Conservation (phyloP, 1,140 invertebrate genomes). For the Cyclargus thomasi region DNA sequence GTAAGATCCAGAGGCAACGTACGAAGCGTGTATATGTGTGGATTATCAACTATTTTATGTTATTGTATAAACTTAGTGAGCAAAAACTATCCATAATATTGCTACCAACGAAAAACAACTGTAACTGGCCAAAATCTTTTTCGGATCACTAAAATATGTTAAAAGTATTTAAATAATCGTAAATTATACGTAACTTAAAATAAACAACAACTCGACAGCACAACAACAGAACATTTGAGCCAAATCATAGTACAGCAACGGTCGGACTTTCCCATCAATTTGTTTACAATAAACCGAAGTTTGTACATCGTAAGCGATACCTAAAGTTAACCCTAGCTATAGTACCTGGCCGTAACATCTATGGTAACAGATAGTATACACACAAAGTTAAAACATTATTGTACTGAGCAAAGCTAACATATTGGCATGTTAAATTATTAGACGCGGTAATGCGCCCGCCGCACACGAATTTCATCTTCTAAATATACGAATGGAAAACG, state of each 20-base stretch:
- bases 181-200: conserved; percentile 16
- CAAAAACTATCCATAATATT: conserved; percentile 42
- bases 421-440: conserved; percentile 31
- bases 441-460: conserved; percentile 33
- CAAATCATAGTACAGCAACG: conserved; percentile 36
- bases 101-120: conserved; percentile 42
- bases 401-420: conserved; percentile 59
- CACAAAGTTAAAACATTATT: conserved; percentile 39
- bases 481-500: conserved; percentile 21
- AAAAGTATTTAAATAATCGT: not conserved
- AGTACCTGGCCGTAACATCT: conserved; percentile 68
- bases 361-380: conserved; percentile 65
- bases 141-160: conserved; percentile 15
- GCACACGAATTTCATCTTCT: conserved; percentile 18
- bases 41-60: conserved; percentile 57
- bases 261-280: conserved; percentile 26
- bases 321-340: conserved; percentile 53
- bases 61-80: conserved; percentile 50
- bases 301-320: conserved; percentile 57
- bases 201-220: conserved; percentile 16
- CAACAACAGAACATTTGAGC: conserved; percentile 49
- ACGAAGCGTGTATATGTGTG: conserved; percentile 58
- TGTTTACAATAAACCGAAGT: conserved; percentile 40
- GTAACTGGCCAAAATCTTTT: conserved; percentile 54
- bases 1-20: conserved; percentile 49